Percentiles rank a stretch among this genome's conserved stretches.
These are phyloP conservation scores for Fringilla coelebs DNA, from an alignment of 2,797 vertebrate species.

Conservation along the genomic window DNA sequence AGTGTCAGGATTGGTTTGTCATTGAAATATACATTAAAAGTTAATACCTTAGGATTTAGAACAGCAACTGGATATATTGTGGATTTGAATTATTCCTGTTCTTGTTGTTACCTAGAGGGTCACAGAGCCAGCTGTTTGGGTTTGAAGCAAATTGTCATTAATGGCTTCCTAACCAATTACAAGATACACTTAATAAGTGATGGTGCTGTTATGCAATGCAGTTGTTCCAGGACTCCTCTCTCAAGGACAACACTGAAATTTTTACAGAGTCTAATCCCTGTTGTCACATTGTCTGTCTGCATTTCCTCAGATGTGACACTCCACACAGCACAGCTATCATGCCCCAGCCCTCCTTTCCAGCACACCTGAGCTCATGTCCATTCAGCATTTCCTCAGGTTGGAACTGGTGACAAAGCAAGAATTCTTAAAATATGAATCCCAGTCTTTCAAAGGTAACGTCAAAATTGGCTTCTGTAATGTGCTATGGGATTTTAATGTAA, in stretches of 20 bases:
- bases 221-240: neutral
- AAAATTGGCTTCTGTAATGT: neutral
- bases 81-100: neutral
- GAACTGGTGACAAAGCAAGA: neutral
- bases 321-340: too few relatives aligned
- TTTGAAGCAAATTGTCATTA: neutral
- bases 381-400: neutral
- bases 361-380: rapidly evolving
- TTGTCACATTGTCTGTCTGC: neutral
- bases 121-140: neutral
- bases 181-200: neutral
- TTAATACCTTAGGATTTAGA: neutral
- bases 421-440: neutral
- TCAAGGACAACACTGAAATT: neutral
- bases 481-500: neutral
- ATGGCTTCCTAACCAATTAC: neutral
- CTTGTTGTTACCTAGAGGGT: neutral
- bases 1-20: neutral
- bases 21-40: neutral
- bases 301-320: neutral
- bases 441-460: neutral
- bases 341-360: neutral
- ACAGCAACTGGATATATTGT: neutral
- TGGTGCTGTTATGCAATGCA: neutral
- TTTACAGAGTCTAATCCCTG: neutral